These are phyloP conservation scores for Harlomillsia oculata DNA, from an alignment of 1,140 invertebrate species.

Conservation along the genomic window DNA sequence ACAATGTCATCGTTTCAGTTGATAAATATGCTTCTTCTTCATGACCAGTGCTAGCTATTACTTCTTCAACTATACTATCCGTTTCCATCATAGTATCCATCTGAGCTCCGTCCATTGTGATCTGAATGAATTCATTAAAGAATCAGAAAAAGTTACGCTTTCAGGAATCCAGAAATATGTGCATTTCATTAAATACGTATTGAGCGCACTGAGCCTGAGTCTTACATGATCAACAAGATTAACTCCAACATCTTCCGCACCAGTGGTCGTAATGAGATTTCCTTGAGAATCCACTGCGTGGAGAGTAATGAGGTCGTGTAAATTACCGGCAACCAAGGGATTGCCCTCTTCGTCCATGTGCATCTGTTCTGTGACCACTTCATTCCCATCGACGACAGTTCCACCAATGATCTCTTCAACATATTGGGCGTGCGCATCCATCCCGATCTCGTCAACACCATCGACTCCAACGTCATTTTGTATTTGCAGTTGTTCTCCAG, in stretches of 20 bases:
- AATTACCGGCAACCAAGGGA: conserved; percentile 6
- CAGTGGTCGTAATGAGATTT: conserved; percentile 17
- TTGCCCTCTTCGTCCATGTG: conserved; percentile 20
- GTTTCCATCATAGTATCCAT: conserved; percentile 30
- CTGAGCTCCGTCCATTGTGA: conserved; percentile 21
- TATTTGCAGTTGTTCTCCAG: conserved; percentile 16
- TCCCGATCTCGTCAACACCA: conserved; percentile 1
- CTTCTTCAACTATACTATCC: conserved; percentile 32
- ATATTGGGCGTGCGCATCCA: conserved; percentile 10
- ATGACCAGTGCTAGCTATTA: conserved; percentile 13
- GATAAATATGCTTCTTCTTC: conserved; percentile 19
- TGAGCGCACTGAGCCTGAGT: too few relatives aligned
- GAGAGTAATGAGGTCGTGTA: conserved; percentile 30
- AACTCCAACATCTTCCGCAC: not conserved
- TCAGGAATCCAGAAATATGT: too few relatives aligned
- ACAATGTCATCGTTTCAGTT: conserved; percentile 1
- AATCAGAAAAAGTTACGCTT: too few relatives aligned
- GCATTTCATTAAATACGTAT: too few relatives aligned
- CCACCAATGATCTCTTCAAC: conserved; percentile 26
- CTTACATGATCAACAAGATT: not conserved
- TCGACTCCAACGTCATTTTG: conserved; percentile 14
- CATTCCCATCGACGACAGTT: not conserved
- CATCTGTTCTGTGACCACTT: conserved; percentile 14
- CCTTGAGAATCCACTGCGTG: conserved; percentile 31
- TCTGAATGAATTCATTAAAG: too few relatives aligned